Percentiles rank a stretch among this genome's conserved stretches.
Evolutionary conservation across 2,113 vertebrate species (phyloP).

Genomic region (Crotalus helleri): DNA sequence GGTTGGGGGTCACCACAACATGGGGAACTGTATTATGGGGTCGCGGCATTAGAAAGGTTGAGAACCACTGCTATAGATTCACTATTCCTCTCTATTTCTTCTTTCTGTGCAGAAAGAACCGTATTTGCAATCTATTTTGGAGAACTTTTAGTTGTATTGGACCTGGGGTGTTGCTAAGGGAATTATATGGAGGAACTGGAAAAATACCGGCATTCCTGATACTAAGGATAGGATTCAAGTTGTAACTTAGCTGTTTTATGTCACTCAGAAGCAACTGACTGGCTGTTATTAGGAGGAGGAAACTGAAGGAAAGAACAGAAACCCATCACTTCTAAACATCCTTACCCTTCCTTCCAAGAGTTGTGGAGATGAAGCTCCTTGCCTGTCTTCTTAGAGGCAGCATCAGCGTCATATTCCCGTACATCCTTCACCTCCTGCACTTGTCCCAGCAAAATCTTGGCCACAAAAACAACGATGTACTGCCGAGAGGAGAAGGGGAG

Average conservation of each 20-base stretch:
- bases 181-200: neutral
- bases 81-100: neutral
- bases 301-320: too few relatives aligned
- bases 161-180: neutral
- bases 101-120: neutral
- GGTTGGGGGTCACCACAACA: too few relatives aligned
- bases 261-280: too few relatives aligned
- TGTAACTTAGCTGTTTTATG: too few relatives aligned
- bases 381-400: neutral
- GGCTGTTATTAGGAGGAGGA: neutral
- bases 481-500: slow-evolving; percentile 32
- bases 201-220: neutral
- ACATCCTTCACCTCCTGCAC: slow-evolving; percentile 87
- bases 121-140: neutral
- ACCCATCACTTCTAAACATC: neutral
- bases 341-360: slow-evolving; percentile 69
- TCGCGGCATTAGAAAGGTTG: too few relatives aligned
- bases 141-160: neutral
- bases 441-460: slow-evolving; percentile 86
- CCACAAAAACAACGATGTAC: slow-evolving; percentile 91
- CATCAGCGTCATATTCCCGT: slow-evolving; percentile 82
- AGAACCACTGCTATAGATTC: neutral
- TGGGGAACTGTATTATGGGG: too few relatives aligned
- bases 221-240: too few relatives aligned
- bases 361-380: neutral